Evolutionary conservation across 2,113 vertebrate genomes (phyloP), one percentile per base, ranked within the genome.

Genomic region (Hemibagrus wyckioides): DNA sequence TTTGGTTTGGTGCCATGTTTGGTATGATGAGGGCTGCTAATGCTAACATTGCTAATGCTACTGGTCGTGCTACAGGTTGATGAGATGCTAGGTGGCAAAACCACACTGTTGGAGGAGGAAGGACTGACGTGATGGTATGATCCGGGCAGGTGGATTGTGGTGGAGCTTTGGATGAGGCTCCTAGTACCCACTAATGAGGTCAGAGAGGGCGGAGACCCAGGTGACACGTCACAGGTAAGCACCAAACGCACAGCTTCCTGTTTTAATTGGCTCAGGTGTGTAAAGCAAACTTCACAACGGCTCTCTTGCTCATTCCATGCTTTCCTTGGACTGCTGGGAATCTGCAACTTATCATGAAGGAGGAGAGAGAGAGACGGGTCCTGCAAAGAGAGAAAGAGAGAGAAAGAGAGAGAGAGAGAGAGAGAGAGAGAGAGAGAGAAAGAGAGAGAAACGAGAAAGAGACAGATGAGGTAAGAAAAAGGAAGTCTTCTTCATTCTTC

Each of bases 231-330:
- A 0, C 94, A 96, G 30, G 96, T 96, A 86, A 99, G 95, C 90
- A 99, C 97, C 97, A 99, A 97, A 91, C 96, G 98, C 88, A 99
- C 96, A 2, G 98, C 98, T 93, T 99, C 98, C 94, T 99, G 98
- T 93, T 99, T 99, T 88, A 99, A 89, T 92, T 98, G 97, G 91
- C 97, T 98, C 91, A 99, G 94, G 93, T 98, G 97, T 0, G 98
- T 99, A 88, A 97, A 94, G 48, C 98, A 99, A 61, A 99, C 95
- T 0, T 99, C 98, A 82, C 98, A 99, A 87, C 98, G 96, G 88
- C 97, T 97, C 94, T 99, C 98, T 21, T 95, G 96, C 88, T 99
- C 98, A 0, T 97, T 99, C 98, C 98, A 99, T 0, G 98, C 97
- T 89, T 97, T 97, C 59, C 97, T 94, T 61, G 96, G 97, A 84